phyloP scores from a whole-genome alignment of 2,797 vertebrate genomes.

The Trachurus trachurus region DNA sequence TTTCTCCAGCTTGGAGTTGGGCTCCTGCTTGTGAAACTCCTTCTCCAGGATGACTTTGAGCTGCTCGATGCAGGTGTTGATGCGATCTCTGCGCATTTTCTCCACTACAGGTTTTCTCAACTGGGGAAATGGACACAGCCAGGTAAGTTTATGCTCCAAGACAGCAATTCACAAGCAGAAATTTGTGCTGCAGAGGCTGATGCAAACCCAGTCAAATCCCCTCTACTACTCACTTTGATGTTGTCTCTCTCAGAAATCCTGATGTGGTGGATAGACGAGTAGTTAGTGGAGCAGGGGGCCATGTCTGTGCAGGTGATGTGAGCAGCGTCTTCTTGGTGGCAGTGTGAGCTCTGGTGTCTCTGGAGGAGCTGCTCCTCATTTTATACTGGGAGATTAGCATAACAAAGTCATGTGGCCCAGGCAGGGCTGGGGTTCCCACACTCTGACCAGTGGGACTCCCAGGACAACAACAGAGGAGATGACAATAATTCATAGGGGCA shows the following conservation, averaged over 20 bases:
- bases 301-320: slow-evolving; percentile 75
- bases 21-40: slow-evolving; percentile 83
- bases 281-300: slow-evolving; percentile 85
- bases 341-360: slow-evolving; percentile 60
- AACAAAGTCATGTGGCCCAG: slow-evolving; percentile 83
- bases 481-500: slow-evolving; percentile 82
- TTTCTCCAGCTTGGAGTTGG: slow-evolving; percentile 88
- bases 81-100: slow-evolving; percentile 88
- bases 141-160: slow-evolving; percentile 8
- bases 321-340: slow-evolving; percentile 47
- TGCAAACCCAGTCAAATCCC: background rate
- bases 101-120: slow-evolving; percentile 89
- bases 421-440: slow-evolving; percentile 88
- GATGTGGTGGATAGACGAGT: slow-evolving; percentile 78
- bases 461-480: slow-evolving; percentile 81
- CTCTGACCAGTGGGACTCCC: slow-evolving; percentile 83
- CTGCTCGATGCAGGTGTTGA: slow-evolving; percentile 89
- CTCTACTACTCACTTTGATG: slow-evolving; percentile 85
- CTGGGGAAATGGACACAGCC: slow-evolving; percentile 71
- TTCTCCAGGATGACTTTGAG: slow-evolving; percentile 88
- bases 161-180: background rate
- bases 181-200: background rate
- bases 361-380: slow-evolving; percentile 71
- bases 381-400: slow-evolving; percentile 84
- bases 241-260: slow-evolving; percentile 83